Conservation (phyloP, 2,888 invertebrate species). For the Drosophila prolongata region DNA sequence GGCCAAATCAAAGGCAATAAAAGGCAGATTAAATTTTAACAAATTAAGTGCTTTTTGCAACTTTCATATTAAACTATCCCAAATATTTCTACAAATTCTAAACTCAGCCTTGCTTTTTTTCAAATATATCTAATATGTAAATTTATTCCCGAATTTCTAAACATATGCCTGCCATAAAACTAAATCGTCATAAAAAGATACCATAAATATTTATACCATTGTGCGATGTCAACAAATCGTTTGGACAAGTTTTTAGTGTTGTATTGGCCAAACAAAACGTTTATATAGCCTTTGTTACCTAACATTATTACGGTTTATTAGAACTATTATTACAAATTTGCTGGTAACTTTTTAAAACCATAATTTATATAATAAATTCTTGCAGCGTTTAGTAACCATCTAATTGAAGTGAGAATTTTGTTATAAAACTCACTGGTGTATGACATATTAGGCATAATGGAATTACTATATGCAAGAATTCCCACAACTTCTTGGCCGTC, state of each 20-base stretch:
- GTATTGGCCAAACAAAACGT: constrained; percentile 18
- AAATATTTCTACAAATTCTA: neutral
- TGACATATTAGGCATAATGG: constrained; percentile 14
- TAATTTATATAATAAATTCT: constrained; percentile 12
- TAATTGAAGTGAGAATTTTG: constrained; percentile 31
- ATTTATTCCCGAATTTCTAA: constrained; percentile 23
- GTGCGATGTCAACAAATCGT: constrained; percentile 23
- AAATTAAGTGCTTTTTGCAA: neutral
- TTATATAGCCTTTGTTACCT: neutral
- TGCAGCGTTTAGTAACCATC: constrained; percentile 12
- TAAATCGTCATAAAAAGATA: constrained; percentile 25
- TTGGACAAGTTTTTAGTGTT: neutral
- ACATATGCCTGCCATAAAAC: constrained; percentile 7
- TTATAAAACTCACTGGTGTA: constrained; percentile 26
- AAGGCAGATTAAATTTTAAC: neutral
- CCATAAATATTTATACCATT: constrained; percentile 14
- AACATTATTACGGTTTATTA: constrained; percentile 1
- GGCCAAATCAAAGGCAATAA: neutral
- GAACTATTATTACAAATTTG: constrained; percentile 18
- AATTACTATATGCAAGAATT: constrained; percentile 23
- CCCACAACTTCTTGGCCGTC: constrained; percentile 11
- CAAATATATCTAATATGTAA: neutral
- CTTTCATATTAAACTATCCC: too few species aligned
- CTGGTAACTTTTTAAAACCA: neutral
- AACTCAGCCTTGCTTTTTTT: neutral